phyloP scores from a whole-genome alignment of 2,797 vertebrate species.

The Coendou prehensilis region DNA sequence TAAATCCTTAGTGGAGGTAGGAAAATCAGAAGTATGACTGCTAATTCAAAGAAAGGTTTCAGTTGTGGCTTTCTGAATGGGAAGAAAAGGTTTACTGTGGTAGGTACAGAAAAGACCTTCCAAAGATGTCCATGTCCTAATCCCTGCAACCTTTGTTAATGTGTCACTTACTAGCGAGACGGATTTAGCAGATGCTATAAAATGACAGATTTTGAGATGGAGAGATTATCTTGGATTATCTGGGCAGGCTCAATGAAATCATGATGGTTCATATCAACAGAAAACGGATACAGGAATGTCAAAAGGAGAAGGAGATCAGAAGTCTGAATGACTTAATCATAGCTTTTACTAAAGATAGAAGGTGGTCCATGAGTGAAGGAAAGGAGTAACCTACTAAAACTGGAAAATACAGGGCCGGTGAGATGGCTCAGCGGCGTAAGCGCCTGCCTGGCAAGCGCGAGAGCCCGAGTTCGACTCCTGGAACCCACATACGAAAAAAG shows the following conservation, averaged over 20 bases:
- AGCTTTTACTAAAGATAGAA: not conserved
- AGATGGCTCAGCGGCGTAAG: too few species aligned
- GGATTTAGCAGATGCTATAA: not conserved
- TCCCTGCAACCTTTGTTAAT: not conserved
- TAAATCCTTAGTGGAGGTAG: conserved; percentile 41
- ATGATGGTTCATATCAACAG: not conserved
- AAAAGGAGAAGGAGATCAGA: not conserved
- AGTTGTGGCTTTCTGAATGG: not conserved
- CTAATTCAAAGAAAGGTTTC: conserved; percentile 15
- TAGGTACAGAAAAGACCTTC: not conserved
- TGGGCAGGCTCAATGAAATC: not conserved
- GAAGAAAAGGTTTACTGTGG: not conserved
- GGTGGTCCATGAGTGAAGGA: not conserved
- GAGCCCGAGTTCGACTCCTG: too few species aligned
- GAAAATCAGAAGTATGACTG: conserved; percentile 35
- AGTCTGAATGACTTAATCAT: not conserved
- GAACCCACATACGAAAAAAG: too few species aligned
- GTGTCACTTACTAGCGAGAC: not conserved
- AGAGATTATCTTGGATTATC: not conserved
- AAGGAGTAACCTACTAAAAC: not conserved
- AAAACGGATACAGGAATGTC: not conserved
- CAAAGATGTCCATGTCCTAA: not conserved
- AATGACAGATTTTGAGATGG: not conserved
- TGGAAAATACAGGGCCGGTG: not conserved
- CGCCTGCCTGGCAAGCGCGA: too few species aligned